A percentile compares a stretch with the other conserved stretches of the same genome.
Conservation (phyloP, 2,888 invertebrate genomes). For the Pantelozetes paolii region DNA sequence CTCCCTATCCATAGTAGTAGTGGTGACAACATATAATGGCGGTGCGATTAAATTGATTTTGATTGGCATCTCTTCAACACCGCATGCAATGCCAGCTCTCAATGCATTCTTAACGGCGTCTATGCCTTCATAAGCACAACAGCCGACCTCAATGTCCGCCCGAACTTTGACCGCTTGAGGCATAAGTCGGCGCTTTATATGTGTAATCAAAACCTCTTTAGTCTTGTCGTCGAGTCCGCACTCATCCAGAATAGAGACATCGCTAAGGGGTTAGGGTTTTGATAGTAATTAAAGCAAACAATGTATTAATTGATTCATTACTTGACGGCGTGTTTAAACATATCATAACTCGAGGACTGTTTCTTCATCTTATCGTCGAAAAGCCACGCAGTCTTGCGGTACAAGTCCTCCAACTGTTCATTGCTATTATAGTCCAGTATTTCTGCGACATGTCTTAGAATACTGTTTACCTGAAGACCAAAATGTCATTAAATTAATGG, state of each 20-base stretch:
- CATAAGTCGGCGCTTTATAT: constrained; percentile 91
- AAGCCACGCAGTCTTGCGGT: constrained; percentile 94
- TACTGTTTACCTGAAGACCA: constrained; percentile 68
- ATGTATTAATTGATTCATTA: constrained; percentile 54
- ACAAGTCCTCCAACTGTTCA: constrained; percentile 88
- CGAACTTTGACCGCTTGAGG: constrained; percentile 95
- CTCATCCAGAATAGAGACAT: constrained; percentile 89
- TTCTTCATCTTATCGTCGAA: constrained; percentile 96
- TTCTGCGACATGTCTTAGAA: constrained; percentile 94
- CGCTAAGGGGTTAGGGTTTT: constrained; percentile 59
- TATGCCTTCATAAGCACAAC: constrained; percentile 96
- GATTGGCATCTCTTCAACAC: constrained; percentile 88
- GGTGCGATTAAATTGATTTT: constrained; percentile 99
- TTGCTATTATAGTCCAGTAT: constrained; percentile 83
- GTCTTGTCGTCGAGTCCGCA: constrained; percentile 89
- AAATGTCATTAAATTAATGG: constrained; percentile 41
- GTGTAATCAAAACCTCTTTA: constrained; percentile 82
- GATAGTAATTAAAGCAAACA: constrained; percentile 17
- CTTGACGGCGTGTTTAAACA: constrained; percentile 96
- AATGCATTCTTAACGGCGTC: constrained; percentile 92
- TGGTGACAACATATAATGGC: constrained; percentile 96
- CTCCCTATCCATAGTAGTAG: constrained; percentile 91
- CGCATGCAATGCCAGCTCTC: constrained; percentile 79
- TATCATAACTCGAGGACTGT: constrained; percentile 93
- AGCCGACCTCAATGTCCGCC: constrained; percentile 84